Evolutionary conservation across 2,113 vertebrate species (phyloP).

Genomic region (Tyto alba): DNA sequence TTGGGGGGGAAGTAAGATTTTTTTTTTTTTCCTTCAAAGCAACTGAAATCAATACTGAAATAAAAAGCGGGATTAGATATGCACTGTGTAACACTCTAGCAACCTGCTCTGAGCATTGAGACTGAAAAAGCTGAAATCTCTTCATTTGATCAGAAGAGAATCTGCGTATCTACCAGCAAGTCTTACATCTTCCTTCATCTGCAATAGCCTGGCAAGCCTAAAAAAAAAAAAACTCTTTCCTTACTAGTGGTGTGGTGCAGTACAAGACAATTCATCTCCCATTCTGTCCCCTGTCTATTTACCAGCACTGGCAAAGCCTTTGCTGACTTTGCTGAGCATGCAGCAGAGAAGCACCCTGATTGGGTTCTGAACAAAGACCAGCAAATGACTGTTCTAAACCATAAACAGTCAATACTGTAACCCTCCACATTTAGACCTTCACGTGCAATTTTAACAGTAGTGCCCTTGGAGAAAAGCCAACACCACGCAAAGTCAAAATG

Average conservation of each 20-base stretch:
- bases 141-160: background rate
- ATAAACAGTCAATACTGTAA: rapidly evolving
- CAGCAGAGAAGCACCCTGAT: background rate
- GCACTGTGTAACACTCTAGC: background rate
- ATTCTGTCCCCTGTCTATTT: background rate
- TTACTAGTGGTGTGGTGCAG: background rate
- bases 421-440: too few species aligned
- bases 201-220: background rate
- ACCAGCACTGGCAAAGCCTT: background rate
- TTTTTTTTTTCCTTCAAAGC: background rate
- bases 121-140: background rate
- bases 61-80: background rate
- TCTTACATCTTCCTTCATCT: rapidly evolving
- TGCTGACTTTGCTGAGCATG: background rate
- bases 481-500: background rate
- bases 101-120: background rate
- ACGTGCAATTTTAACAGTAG: background rate
- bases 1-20: rapidly evolving
- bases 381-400: background rate
- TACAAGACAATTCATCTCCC: background rate
- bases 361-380: background rate
- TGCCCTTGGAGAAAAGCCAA: background rate
- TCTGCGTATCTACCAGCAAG: background rate
- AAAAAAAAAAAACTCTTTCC: background rate
- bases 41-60: background rate